phyloP scores from a whole-genome alignment of 2,888 invertebrate species.

The Drosophila dives region DNA sequence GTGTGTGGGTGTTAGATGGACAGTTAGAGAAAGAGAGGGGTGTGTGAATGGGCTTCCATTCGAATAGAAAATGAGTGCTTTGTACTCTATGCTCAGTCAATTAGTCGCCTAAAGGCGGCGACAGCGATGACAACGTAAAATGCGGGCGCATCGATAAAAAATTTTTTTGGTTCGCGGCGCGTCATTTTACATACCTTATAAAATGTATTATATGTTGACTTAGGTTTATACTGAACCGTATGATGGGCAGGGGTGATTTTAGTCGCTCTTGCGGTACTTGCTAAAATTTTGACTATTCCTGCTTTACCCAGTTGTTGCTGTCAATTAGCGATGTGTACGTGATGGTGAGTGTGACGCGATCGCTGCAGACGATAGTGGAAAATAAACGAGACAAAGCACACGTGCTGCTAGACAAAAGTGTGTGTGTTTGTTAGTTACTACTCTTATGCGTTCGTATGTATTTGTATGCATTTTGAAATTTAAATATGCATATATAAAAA shows the following conservation, averaged over 20 bases:
- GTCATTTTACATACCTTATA: constrained; percentile 28
- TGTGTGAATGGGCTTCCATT: constrained; percentile 55
- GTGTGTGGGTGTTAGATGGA: constrained; percentile 14
- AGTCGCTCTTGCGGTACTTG: background rate
- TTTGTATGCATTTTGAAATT: background rate
- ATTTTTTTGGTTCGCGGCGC: constrained; percentile 21
- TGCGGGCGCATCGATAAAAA: constrained; percentile 32
- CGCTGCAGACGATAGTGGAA: constrained; percentile 12
- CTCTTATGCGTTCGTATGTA: background rate
- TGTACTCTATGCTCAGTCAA: constrained; percentile 62
- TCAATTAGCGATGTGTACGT: constrained; percentile 51
- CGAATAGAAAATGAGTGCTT: constrained; percentile 75
- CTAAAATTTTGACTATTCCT: constrained; percentile 16
- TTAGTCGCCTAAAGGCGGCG: constrained; percentile 62
- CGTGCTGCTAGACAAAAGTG: constrained; percentile 32
- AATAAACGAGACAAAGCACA: constrained; percentile 18
- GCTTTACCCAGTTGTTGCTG: constrained; percentile 39
- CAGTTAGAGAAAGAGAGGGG: constrained; percentile 31
- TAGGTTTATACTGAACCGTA: background rate
- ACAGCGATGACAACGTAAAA: constrained; percentile 43
- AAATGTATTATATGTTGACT: constrained; percentile 18
- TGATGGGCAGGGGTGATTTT: background rate
- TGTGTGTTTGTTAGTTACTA: background rate
- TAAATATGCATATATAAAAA: background rate
- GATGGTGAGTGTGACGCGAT: constrained; percentile 33